Conservation (phyloP, 1,140 invertebrate genomes). For the Lepidurus packardi region DNA sequence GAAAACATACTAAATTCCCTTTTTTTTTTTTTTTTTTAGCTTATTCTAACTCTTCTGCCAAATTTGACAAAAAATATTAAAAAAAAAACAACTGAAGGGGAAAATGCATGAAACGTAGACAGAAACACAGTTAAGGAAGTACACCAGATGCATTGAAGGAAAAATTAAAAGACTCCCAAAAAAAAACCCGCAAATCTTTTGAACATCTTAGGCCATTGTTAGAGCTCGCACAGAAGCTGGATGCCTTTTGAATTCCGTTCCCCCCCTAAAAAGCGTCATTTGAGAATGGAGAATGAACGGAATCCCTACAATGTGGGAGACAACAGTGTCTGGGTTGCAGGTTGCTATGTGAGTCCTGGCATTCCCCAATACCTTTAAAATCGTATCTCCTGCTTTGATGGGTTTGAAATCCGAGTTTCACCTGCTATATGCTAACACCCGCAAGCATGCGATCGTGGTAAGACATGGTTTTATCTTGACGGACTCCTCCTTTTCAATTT, state of each 20-base stretch:
- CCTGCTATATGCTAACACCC: not conserved
- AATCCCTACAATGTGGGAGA: not conserved
- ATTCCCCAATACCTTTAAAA: not conserved
- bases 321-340: not conserved
- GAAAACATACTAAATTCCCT: too few species aligned
- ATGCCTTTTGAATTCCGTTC: not conserved
- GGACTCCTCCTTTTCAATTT: not conserved
- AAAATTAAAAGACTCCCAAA: too few species aligned
- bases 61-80: too few species aligned
- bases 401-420: constrained; percentile 15
- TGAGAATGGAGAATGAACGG: not conserved
- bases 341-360: not conserved
- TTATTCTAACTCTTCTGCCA: too few species aligned
- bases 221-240: not conserved
- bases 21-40: too few species aligned
- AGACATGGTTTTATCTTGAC: not conserved
- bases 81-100: too few species aligned
- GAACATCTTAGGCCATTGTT: too few species aligned
- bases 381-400: not conserved
- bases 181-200: too few species aligned
- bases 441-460: too few species aligned
- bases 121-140: too few species aligned
- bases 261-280: constrained; percentile 3
- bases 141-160: too few species aligned
- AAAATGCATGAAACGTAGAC: too few species aligned